Evolutionary conservation across 2,113 vertebrate genomes (phyloP), one percentile per base, ranked within the genome.

Genomic region (Sinocyclocheilus anophthalmus): DNA sequence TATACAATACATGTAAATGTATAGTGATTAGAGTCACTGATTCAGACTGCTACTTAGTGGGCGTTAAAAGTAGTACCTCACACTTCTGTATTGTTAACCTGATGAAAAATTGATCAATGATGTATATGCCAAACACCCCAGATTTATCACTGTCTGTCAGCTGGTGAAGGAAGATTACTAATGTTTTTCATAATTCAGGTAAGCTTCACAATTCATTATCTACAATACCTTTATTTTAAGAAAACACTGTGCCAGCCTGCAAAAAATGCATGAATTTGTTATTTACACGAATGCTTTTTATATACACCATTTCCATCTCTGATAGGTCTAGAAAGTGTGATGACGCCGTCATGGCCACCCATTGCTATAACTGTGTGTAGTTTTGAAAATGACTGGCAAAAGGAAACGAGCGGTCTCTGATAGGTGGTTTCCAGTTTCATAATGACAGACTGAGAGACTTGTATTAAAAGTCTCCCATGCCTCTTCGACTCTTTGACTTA

Each of bases 361-460:
- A 89, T 90, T 93, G 92, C 93, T 93, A 88, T 91, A 92, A 90
- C 93, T 93, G 93, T 91, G 91, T 93, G 92, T 92, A 93, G 93
- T 94, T 93, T 93, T 84, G 85, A 45, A 67, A 83, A 65, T 76
- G 81, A 59, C 76, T 86, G 75, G 65, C 78, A 82, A 79, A 78
- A 80, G 94, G 91, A 94, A 91, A 89, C 89, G 67, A 92, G 91
- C 93, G 89, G 91, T 92, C 91, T 92, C 92, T 94, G 94, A 94
- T 95, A 95, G 92, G 92, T 88, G 91, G 94, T 94, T 93, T 91
- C 91, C 92, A 91, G 87, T 90, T 87, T 92, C 87, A 90, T 95
- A 95, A 96, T 96, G 94, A 96, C 94, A 95, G 93, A 92, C 94
- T 92, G 90, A 92, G 90, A 94, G 93, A 92, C 92, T 93, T 91